Evolutionary conservation across 2,113 vertebrate species (phyloP).

Genomic region (Irena cyanogastra): DNA sequence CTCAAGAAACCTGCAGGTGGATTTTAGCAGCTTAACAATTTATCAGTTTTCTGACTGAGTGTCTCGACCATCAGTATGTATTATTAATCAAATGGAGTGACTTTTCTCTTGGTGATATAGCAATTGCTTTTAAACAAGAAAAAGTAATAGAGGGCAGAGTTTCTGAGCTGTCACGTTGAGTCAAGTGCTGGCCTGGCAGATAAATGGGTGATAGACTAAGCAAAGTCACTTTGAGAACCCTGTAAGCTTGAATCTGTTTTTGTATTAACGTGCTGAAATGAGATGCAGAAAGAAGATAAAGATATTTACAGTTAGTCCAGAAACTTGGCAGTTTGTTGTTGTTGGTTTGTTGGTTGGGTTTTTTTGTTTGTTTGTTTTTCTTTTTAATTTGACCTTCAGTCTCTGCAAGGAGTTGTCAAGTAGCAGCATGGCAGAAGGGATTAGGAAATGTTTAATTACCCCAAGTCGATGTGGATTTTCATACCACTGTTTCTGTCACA

Average conservation of each 20-base stretch:
- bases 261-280: conserved; percentile 15
- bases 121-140: conserved; percentile 37
- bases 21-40: neutral
- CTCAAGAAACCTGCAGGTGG: neutral
- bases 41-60: neutral
- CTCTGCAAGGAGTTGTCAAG: neutral
- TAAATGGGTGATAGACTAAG: conserved; percentile 28
- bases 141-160: conserved; percentile 44
- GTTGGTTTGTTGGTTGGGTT: too few species aligned
- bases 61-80: neutral
- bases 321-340: neutral
- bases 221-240: conserved; percentile 56
- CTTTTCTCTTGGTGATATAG: conserved; percentile 24
- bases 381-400: conserved; percentile 1
- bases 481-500: neutral
- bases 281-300: conserved; percentile 38
- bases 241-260: conserved; percentile 3
- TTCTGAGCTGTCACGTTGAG: conserved; percentile 37
- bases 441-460: neutral
- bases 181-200: neutral
- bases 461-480: neutral
- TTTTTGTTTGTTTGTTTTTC: neutral
- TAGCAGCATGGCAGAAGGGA: neutral
- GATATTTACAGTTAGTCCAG: neutral
- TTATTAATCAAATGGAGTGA: conserved; percentile 39